Percentiles rank a stretch among this genome's conserved stretches.
These are phyloP conservation scores for Leptonema lineaticorne DNA, from an alignment of 1,140 invertebrate species.

Conservation along the genomic window DNA sequence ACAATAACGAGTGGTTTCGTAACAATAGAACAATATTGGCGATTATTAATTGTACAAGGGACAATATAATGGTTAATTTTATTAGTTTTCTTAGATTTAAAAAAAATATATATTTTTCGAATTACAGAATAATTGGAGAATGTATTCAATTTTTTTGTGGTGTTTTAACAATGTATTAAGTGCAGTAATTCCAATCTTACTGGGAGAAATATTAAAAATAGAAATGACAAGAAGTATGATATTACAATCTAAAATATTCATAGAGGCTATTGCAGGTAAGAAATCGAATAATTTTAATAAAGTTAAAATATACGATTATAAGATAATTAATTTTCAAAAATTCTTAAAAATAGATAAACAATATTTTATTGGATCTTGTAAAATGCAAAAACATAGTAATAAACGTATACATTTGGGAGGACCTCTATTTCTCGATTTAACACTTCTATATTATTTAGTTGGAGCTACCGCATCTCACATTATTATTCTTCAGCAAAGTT, in stretches of 20 bases:
- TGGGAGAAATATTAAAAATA: neutral
- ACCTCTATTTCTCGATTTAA: neutral
- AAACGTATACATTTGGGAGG: neutral
- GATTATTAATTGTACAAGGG: too few relatives aligned
- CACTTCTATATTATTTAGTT: neutral
- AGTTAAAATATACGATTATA: too few relatives aligned
- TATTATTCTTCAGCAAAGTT: constrained; percentile 1
- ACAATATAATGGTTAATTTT: too few relatives aligned
- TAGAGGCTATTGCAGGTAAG: neutral
- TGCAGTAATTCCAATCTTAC: neutral
- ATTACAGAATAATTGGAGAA: constrained; percentile 3
- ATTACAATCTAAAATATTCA: neutral
- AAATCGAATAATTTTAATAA: neutral
- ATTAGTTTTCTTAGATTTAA: too few relatives aligned
- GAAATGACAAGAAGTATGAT: neutral
- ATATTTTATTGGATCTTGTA: too few relatives aligned
- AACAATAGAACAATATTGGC: too few relatives aligned
- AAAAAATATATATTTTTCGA: too few relatives aligned
- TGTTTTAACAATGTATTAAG: neutral
- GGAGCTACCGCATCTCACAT: neutral
- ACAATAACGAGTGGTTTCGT: too few relatives aligned
- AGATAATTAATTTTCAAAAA: too few relatives aligned
- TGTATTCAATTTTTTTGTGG: neutral
- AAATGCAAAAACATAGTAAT: too few relatives aligned
- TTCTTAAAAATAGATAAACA: too few relatives aligned